Percentiles rank a stretch among this genome's conserved stretches.
Conservation (phyloP, 2,797 vertebrate species). For the Mastacembelus armatus region DNA sequence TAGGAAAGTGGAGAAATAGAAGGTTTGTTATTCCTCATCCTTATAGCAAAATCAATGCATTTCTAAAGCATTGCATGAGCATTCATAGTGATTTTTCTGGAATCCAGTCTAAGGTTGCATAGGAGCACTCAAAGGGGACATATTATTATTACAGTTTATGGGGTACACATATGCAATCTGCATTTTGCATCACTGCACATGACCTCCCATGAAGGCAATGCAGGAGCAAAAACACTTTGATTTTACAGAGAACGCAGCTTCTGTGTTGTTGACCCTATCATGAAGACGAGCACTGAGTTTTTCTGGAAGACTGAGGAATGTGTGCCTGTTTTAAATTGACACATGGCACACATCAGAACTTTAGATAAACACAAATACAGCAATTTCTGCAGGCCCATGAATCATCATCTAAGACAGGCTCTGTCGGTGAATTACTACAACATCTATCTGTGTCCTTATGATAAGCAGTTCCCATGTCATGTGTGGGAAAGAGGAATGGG, state of each 20-base stretch:
- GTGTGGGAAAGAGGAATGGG: slow-evolving; percentile 75
- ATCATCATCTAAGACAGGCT: not conserved
- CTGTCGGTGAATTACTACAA: slow-evolving; percentile 12
- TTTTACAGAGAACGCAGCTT: slow-evolving; percentile 37
- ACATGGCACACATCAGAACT: slow-evolving; percentile 8
- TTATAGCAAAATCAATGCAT: not conserved
- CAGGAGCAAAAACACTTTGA: slow-evolving; percentile 60
- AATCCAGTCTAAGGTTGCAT: slow-evolving; percentile 40
- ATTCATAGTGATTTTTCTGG: not conserved
- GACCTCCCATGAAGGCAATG: slow-evolving; percentile 72
- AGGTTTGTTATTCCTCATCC: not conserved
- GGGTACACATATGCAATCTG: slow-evolving; percentile 33
- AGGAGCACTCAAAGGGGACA: slow-evolving; percentile 27
- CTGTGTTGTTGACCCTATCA: slow-evolving; percentile 62
- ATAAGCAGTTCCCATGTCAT: slow-evolving; percentile 63
- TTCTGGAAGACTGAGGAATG: too few relatives aligned
- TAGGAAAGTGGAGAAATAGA: too few relatives aligned
- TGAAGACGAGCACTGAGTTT: slow-evolving; percentile 28
- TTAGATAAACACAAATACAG: not conserved
- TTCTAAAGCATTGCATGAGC: not conserved
- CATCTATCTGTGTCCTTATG: slow-evolving; percentile 53
- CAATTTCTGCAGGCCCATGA: not conserved
- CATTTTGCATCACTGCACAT: slow-evolving; percentile 46
- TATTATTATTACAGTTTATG: slow-evolving; percentile 41
- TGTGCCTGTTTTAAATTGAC: slow-evolving; percentile 16